Evolutionary conservation across 2,113 vertebrate genomes (phyloP).

Genomic region (Falco punctatus): DNA sequence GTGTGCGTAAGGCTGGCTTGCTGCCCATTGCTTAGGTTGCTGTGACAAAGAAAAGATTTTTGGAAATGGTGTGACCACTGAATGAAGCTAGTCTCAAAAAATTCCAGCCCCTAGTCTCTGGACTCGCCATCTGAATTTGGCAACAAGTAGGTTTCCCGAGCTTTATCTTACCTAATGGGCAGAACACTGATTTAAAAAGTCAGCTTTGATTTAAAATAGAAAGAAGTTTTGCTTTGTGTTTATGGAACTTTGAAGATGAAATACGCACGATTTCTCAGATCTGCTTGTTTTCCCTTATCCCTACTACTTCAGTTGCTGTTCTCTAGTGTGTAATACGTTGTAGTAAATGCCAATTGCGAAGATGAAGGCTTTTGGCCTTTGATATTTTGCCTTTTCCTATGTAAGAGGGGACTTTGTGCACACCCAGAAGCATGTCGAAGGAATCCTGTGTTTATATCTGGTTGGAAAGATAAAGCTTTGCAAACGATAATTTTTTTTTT

Average conservation of each 20-base stretch:
- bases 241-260: slow-evolving; percentile 32
- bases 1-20: background rate
- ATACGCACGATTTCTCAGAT: background rate
- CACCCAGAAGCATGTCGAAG: background rate
- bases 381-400: background rate
- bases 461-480: background rate
- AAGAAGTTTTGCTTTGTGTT: slow-evolving; percentile 1
- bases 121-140: background rate
- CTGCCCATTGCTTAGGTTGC: background rate
- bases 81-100: background rate
- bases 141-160: background rate
- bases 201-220: slow-evolving; percentile 3
- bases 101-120: background rate
- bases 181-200: background rate
- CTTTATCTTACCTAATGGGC: background rate
- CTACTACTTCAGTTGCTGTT: background rate
- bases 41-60: background rate
- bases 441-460: background rate
- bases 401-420: background rate
- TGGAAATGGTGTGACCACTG: background rate
- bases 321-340: background rate
- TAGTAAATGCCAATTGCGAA: background rate
- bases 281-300: background rate
- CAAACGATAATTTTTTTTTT: background rate
- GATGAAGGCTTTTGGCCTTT: background rate